Percentiles rank a stretch among this genome's conserved stretches.
These are phyloP conservation scores for Labeo catla DNA, from an alignment of 2,113 vertebrate species.

Conservation along the genomic window DNA sequence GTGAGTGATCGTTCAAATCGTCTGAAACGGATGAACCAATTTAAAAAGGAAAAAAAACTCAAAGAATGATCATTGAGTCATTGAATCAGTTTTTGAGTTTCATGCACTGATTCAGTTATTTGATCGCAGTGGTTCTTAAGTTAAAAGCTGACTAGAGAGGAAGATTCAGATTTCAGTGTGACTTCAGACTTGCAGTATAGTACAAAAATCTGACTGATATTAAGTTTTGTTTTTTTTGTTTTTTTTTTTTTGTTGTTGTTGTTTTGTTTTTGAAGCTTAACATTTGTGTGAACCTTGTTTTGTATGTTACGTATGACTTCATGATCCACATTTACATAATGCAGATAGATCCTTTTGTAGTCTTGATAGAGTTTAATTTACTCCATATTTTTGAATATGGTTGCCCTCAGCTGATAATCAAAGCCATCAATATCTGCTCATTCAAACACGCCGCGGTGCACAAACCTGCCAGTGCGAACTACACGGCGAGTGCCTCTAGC, in stretches of 20 bases:
- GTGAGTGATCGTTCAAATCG: not conserved
- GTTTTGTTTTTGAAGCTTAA: not conserved
- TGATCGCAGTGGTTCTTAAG: not conserved
- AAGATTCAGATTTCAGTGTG: not conserved
- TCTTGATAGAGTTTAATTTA: not conserved
- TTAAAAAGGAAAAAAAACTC: no score
- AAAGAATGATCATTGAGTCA: not conserved
- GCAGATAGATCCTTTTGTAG: not conserved
- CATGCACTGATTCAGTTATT: not conserved
- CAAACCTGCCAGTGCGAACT: conserved; percentile 18
- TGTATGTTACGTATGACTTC: not conserved
- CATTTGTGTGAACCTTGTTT: not conserved
- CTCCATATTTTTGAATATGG: not conserved
- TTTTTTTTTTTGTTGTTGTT: not conserved
- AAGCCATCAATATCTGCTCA: conserved; percentile 19
- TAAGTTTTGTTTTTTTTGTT: not conserved
- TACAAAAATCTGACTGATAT: not conserved
- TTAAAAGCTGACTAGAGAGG: not conserved
- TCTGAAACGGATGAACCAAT: not conserved
- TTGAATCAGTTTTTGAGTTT: not conserved
- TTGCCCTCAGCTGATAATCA: conserved; percentile 18
- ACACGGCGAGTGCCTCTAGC: conserved; percentile 38
- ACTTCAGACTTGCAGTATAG: not conserved
- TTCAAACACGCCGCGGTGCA: not conserved
- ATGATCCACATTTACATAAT: not conserved